A percentile compares a stretch with the other conserved stretches of the same genome.
Conservation (phyloP, 2,113 vertebrate genomes). For the Ginglymostoma cirratum region DNA sequence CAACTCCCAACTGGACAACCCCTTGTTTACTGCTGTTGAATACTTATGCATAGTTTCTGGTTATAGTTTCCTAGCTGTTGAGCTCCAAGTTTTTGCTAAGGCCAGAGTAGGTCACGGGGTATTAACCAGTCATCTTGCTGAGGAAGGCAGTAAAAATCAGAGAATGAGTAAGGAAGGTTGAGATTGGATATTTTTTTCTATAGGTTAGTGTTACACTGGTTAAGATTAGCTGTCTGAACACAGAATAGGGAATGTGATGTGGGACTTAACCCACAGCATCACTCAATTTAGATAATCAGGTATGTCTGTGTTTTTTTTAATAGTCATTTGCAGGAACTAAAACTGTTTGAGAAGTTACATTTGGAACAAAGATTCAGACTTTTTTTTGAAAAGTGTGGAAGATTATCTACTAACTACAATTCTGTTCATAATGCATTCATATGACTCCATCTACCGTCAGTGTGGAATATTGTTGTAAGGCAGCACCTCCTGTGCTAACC, state of each 20-base stretch:
- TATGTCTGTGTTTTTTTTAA: background rate
- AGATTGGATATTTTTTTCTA: too few relatives aligned
- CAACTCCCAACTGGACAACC: too few relatives aligned
- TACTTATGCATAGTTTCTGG: too few relatives aligned
- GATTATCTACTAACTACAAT: background rate
- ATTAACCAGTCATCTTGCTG: too few relatives aligned
- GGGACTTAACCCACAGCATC: background rate
- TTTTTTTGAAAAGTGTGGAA: background rate
- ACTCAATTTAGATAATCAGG: background rate
- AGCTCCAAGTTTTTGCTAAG: too few relatives aligned
- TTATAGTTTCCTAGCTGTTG: too few relatives aligned
- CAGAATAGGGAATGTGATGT: background rate
- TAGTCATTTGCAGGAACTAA: background rate
- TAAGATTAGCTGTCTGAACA: background rate
- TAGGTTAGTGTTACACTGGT: background rate
- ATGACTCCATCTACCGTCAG: slow-evolving; percentile 16
- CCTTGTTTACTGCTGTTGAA: too few relatives aligned
- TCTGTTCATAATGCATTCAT: slow-evolving; percentile 10
- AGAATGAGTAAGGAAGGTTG: too few relatives aligned
- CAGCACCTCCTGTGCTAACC: background rate
- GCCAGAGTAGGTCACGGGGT: too few relatives aligned
- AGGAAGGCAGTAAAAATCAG: too few relatives aligned
- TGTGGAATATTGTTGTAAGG: background rate
- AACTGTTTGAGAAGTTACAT: background rate
- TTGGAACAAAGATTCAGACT: background rate